These are phyloP conservation scores for Cheilosia vernalis DNA, from an alignment of 2,888 invertebrate genomes.

Conservation along the genomic window DNA sequence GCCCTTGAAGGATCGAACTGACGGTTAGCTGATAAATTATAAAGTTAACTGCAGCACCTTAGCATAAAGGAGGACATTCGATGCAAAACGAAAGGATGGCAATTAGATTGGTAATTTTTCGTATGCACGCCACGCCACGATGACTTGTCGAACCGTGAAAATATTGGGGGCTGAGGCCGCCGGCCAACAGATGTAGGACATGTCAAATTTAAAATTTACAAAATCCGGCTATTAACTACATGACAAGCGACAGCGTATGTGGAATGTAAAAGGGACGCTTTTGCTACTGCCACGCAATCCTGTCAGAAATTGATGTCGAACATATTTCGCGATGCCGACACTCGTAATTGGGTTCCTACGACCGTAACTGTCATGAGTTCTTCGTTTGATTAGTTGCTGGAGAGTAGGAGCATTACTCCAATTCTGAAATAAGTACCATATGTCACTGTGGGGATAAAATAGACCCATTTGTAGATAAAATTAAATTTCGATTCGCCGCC, in stretches of 20 bases:
- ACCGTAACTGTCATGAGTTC: not conserved
- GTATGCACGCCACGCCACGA: constrained; percentile 72
- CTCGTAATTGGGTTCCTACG: too few species aligned
- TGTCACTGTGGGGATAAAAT: too few species aligned
- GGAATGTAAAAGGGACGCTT: constrained; percentile 41
- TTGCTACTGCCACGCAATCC: constrained; percentile 38
- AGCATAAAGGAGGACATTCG: constrained; percentile 1
- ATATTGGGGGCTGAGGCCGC: constrained; percentile 62
- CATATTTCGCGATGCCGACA: constrained; percentile 63
- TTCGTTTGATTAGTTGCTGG: not conserved
- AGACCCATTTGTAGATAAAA: too few species aligned
- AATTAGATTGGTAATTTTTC: constrained; percentile 72
- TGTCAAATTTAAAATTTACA: constrained; percentile 70
- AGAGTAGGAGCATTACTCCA: not conserved
- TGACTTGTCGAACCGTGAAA: constrained; percentile 72
- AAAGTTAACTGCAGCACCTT: constrained; percentile 1
- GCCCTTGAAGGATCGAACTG: constrained; percentile 59
- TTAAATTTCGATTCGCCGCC: too few species aligned
- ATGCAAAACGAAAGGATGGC: constrained; percentile 67
- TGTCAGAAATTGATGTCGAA: constrained; percentile 32
- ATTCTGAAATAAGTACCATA: too few species aligned
- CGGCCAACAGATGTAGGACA: constrained; percentile 73
- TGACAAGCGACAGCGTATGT: constrained; percentile 44
- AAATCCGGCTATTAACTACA: constrained; percentile 73
- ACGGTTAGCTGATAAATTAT: constrained; percentile 20